Evolutionary conservation across 1,140 invertebrate species (phyloP), one percentile per base, ranked within the genome.

Genomic region (Chironomus striatipennis): DNA sequence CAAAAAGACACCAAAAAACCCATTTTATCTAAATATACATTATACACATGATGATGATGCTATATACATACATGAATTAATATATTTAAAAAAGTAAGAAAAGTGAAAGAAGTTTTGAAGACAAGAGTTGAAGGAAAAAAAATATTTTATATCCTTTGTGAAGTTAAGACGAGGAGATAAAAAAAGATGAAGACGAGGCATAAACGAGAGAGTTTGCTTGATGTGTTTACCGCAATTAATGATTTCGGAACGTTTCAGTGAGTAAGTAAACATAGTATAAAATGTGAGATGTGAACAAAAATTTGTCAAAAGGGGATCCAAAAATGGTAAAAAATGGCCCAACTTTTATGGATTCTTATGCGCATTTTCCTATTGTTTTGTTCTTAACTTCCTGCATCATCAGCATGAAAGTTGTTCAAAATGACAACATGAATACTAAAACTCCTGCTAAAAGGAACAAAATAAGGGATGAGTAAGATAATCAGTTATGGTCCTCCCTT

Each of bases 161-260:
- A n/a, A 57, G 47, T 12, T 10, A 15, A 57, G 47, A n/a, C 4
- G 47, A 57, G 47, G 24, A 34, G 24, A 34, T 15, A n/a, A 57
- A 57, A 57, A 1, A 15, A 57, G n/a, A 57, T 57, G 47, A 57
- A 57, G 47, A 57, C n/a, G 47, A 8, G 10, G 42, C 6, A 10
- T 10, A 43, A 43, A 43, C 15, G 43, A 57, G 47, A 12, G 47
- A n/a, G 47, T 57, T 12, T 57, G 43, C 15, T 47, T 47, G 43
- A 15, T 57, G n/a, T 57, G n/a, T 57, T 57, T 57, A 57, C 47
- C 47, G 47, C 47, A 57, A 57, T 57, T 57, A 57, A 57, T 57
- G 47, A 57, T 57, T 57, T 57, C 47, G 12, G 47, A 57, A 57
- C 47, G 47, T 57, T 57, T 57, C 47, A 57, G 47, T 57, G 47